Conservation (phyloP, 2,888 invertebrate species). For the Phaedon cochleariae region DNA sequence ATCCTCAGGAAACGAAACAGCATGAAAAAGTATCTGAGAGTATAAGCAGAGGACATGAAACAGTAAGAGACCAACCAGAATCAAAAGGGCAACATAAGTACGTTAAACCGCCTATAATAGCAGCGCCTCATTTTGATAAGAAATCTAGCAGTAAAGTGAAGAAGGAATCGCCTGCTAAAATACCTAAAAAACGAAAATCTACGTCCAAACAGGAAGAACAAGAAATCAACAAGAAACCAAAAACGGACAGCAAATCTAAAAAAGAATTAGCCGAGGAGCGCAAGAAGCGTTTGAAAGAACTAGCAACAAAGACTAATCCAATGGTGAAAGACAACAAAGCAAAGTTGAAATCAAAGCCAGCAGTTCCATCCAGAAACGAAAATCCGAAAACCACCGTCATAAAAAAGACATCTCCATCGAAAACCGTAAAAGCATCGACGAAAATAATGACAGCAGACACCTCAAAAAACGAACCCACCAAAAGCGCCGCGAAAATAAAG, state of each 20-base stretch:
- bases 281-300: background rate
- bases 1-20: too few species aligned
- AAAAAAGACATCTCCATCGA: background rate
- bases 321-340: background rate
- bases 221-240: conserved; percentile 1
- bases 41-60: background rate
- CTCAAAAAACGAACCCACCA: background rate
- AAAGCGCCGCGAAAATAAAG: too few species aligned
- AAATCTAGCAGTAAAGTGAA: background rate
- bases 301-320: background rate
- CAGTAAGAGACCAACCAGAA: background rate
- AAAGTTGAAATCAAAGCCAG: background rate
- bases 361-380: background rate
- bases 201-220: background rate
- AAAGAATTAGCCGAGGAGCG: background rate
- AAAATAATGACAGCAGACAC: background rate
- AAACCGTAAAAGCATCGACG: background rate
- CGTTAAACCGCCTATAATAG: background rate
- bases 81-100: background rate
- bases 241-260: background rate
- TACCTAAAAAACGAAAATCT: conserved; percentile 3
- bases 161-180: background rate
- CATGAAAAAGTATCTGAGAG: too few species aligned
- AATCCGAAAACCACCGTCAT: too few species aligned
- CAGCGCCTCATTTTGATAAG: background rate